Evolutionary conservation across 2,113 vertebrate species (phyloP).

Genomic region (Apaloderma vittatum): DNA sequence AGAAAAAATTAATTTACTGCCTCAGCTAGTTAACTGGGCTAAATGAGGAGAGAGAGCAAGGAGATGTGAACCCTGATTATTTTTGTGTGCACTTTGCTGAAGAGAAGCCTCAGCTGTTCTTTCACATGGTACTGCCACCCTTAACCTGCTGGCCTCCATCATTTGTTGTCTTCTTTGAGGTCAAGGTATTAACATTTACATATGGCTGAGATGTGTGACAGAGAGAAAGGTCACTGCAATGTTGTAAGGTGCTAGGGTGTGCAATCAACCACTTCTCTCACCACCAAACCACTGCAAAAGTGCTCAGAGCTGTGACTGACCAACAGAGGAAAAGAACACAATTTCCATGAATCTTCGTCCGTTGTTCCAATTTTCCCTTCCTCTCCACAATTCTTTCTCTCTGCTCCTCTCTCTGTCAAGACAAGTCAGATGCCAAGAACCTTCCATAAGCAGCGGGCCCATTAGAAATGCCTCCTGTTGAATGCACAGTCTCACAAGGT

Average conservation of each 20-base stretch:
- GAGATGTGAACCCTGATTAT: not conserved
- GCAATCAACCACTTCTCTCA: not conserved
- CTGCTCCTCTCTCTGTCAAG: not conserved
- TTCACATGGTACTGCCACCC: not conserved
- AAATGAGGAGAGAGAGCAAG: not conserved
- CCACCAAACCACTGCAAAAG: not conserved
- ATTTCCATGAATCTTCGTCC: not conserved
- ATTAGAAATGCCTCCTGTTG: not conserved
- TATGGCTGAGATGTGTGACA: not conserved
- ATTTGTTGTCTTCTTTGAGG: not conserved
- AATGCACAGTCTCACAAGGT: not conserved
- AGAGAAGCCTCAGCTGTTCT: not conserved
- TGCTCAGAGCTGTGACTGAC: not conserved
- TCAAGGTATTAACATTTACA: not conserved
- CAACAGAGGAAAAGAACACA: not conserved
- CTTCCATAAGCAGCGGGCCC: not conserved
- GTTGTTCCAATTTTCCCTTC: not conserved
- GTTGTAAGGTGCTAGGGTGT: not conserved
- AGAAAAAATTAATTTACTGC: constrained; percentile 14
- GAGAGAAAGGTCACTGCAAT: not conserved
- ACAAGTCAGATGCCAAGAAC: not conserved
- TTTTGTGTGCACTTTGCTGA: not conserved
- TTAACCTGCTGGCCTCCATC: not conserved
- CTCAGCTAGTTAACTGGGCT: not conserved
- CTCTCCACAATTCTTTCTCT: not conserved